These are phyloP conservation scores for Nebria brevicollis DNA, from an alignment of 2,888 invertebrate species.

Conservation along the genomic window DNA sequence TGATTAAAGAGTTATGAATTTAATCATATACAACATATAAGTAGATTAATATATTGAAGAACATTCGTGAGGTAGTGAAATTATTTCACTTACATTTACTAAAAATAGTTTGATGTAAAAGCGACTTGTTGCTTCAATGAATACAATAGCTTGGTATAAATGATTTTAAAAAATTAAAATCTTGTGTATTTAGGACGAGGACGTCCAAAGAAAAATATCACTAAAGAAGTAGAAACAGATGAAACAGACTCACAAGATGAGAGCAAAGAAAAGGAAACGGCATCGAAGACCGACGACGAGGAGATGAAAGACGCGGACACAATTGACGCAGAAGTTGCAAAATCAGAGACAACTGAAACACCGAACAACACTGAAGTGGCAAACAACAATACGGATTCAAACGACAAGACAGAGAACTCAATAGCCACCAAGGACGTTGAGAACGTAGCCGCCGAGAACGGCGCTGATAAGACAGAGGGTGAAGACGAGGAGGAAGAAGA, in stretches of 20 bases:
- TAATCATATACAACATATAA: no score
- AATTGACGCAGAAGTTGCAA: constrained; percentile 30
- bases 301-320: constrained; percentile 32
- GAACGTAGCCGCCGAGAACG: constrained; percentile 52
- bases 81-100: no score
- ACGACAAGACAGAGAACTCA: constrained; percentile 49
- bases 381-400: constrained; percentile 55
- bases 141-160: background rate
- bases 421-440: constrained; percentile 51
- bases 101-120: no score
- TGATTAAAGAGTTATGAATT: no score
- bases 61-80: no score
- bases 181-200: constrained; percentile 55
- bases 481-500: constrained; percentile 54
- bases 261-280: constrained; percentile 56
- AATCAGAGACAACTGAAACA: constrained; percentile 25
- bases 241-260: constrained; percentile 59
- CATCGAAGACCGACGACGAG: constrained; percentile 48
- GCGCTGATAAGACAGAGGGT: constrained; percentile 56
- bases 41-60: no score
- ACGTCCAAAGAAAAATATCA: constrained; percentile 57
- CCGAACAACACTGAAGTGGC: constrained; percentile 54
- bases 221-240: constrained; percentile 53
- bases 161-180: background rate
- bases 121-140: no score